A percentile compares a stretch with the other conserved stretches of the same genome.
Evolutionary conservation across 2,888 invertebrate species (phyloP).

Genomic region (Synergus japonicus): DNA sequence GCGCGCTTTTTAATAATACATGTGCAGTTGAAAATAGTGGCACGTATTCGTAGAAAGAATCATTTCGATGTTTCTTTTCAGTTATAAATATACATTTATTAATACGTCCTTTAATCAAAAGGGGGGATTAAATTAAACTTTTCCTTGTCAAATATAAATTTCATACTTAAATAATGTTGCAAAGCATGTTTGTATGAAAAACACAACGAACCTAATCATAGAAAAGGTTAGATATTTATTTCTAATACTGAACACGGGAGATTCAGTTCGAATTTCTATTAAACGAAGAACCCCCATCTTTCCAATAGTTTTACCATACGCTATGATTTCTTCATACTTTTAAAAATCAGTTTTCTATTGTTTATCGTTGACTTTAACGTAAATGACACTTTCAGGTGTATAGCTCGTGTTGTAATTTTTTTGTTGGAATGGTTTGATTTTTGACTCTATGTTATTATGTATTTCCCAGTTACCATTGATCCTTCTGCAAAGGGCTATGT

Average conservation of each 20-base stretch:
- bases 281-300: slow-evolving; percentile 92
- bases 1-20: too few relatives aligned
- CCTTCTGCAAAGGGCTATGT: slow-evolving; percentile 25
- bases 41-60: too few relatives aligned
- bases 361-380: not conserved
- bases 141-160: not conserved
- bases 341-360: too few relatives aligned
- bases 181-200: not conserved
- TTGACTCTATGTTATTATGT: slow-evolving; percentile 17
- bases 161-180: not conserved
- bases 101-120: too few relatives aligned
- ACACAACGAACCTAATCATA: slow-evolving; percentile 75
- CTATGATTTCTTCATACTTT: slow-evolving; percentile 85
- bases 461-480: slow-evolving; percentile 35
- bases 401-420: not conserved
- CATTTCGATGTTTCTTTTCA: too few relatives aligned
- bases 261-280: slow-evolving; percentile 92
- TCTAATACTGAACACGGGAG: slow-evolving; percentile 96
- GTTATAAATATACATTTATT: too few relatives aligned
- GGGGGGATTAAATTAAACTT: not conserved
- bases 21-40: too few relatives aligned
- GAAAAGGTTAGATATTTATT: slow-evolving; percentile 93
- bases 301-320: slow-evolving; percentile 85
- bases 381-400: not conserved
- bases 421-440: not conserved